Evolutionary conservation across 2,113 vertebrate genomes (phyloP).

Genomic region (Brachionichthys hirsutus): DNA sequence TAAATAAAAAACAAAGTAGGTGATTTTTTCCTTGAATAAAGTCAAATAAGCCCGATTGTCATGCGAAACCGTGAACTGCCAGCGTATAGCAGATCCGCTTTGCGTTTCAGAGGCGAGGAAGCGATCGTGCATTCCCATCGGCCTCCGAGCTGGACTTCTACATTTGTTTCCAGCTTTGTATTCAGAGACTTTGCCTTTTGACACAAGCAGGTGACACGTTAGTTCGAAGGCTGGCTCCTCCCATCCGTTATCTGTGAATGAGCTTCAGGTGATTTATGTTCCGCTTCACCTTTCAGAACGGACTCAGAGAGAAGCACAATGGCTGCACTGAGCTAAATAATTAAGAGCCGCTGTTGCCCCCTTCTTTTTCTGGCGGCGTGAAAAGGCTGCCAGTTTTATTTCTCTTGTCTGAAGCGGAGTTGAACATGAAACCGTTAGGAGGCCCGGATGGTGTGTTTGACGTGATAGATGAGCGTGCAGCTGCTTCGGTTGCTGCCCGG

Average conservation of each 20-base stretch:
- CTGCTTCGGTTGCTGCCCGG: constrained; percentile 15
- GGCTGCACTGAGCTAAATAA: constrained; percentile 26
- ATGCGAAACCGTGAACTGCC: no score
- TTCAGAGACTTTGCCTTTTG: constrained; percentile 32
- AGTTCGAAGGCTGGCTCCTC: constrained; percentile 61
- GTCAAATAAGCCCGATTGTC: no score
- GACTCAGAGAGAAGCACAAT: constrained; percentile 22
- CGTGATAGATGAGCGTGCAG: constrained; percentile 41
- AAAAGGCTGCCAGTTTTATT: constrained; percentile 18
- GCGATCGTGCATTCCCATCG: constrained; percentile 26
- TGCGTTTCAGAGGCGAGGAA: constrained; percentile 1
- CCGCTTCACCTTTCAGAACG: constrained; percentile 4
- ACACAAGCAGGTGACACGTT: constrained; percentile 58
- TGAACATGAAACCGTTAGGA: constrained; percentile 31
- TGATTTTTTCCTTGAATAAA: no score
- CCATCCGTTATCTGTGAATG: constrained; percentile 55
- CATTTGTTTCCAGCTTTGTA: constrained; percentile 46
- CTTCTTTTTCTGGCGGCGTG: constrained; percentile 28
- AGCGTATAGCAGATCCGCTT: not conserved
- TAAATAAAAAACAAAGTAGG: not conserved
- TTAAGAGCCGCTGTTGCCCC: constrained; percentile 35
- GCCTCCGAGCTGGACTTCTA: constrained; percentile 11
- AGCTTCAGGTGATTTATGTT: constrained; percentile 55
- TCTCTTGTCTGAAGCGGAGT: constrained; percentile 33
- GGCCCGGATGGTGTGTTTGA: constrained; percentile 25